phyloP scores from a whole-genome alignment of 1,140 invertebrate species.

The Laodelphax striatellus region DNA sequence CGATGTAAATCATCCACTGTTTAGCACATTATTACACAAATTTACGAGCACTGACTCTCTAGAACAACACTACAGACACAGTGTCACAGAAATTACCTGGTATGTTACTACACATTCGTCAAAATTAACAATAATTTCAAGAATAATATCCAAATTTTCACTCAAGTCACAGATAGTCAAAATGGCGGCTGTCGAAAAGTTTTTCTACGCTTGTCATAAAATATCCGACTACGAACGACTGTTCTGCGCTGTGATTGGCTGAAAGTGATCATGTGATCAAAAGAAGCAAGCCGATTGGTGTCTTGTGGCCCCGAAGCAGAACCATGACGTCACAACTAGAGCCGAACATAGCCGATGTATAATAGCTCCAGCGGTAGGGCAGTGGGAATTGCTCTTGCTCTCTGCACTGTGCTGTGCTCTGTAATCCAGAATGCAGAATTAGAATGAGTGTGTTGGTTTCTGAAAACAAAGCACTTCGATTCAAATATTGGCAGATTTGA shows the following conservation, averaged over 20 bases:
- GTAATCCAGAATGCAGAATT: constrained; percentile 2
- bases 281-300: constrained; percentile 21
- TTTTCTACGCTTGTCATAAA: constrained; percentile 85
- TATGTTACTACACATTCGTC: constrained; percentile 33
- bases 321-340: constrained; percentile 21
- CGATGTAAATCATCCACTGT: constrained; percentile 24
- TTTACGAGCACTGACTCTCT: constrained; percentile 29
- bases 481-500: not conserved
- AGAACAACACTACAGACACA: constrained; percentile 26
- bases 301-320: constrained; percentile 15
- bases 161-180: constrained; percentile 49
- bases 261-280: constrained; percentile 39
- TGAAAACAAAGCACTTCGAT: not conserved
- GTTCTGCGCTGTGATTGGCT: constrained; percentile 38
- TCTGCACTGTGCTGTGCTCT: not conserved
- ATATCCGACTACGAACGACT: constrained; percentile 57
- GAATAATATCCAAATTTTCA: constrained; percentile 53
- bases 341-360: constrained; percentile 25
- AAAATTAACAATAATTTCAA: constrained; percentile 45
- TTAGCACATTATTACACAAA: constrained; percentile 24
- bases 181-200: constrained; percentile 86
- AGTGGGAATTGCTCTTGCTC: constrained; percentile 11
- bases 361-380: constrained; percentile 22
- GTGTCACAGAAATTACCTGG: constrained; percentile 26
- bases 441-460: not conserved